Base-by-base conservation (phyloP, 1,140 invertebrate genomes). In the Adoxophyes honmai region DNA sequence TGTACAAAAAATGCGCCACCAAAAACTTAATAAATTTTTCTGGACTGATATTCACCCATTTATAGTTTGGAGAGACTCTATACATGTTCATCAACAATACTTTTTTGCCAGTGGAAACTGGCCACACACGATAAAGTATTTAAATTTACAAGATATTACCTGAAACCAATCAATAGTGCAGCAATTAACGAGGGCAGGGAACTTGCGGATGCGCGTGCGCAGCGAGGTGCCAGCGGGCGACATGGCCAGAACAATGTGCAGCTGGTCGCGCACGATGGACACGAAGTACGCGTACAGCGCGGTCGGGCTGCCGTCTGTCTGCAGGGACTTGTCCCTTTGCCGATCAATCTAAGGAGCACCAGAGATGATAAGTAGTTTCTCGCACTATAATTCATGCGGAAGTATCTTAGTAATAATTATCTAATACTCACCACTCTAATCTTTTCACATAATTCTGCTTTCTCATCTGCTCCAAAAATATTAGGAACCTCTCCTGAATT, bases 111-210 rank as follows among this genome's bases (percentile, higher is more conserved):
- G n/a, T n/a, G n/a, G n/a, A n/a, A n/a, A n/a, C n/a, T n/a, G n/a
- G n/a, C n/a, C n/a, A n/a, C n/a, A n/a, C n/a, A n/a, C n/a, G n/a
- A n/a, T n/a, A n/a, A n/a, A n/a, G n/a, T n/a, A n/a, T 18, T 13
- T 54, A 42, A 38, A 14, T 54, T 34, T 7, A 65, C 36, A 60
- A 65, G n/a, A n/a, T n/a, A 56, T 80, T 88, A 96, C 96, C 91
- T 98, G 96, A 86, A 99, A 97, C 98, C 97, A 99, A 89, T 99
- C 96, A 62, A 99, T 98, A 0, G 97, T 98, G 76, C 98, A 99
- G 78, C 97, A 98, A 81, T 98, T 99, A 15, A 99, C 96, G 18
- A 99, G 91, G 0, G 97, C 95, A 0, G 97, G 98, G 83, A 98
- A 99, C 82, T 97, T 98, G 57, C 97, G 90, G 9, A 99, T 93